Evolutionary conservation across 2,113 vertebrate genomes (phyloP), one percentile per base, ranked within the genome.

Genomic region (Elaphurus davidianus): DNA sequence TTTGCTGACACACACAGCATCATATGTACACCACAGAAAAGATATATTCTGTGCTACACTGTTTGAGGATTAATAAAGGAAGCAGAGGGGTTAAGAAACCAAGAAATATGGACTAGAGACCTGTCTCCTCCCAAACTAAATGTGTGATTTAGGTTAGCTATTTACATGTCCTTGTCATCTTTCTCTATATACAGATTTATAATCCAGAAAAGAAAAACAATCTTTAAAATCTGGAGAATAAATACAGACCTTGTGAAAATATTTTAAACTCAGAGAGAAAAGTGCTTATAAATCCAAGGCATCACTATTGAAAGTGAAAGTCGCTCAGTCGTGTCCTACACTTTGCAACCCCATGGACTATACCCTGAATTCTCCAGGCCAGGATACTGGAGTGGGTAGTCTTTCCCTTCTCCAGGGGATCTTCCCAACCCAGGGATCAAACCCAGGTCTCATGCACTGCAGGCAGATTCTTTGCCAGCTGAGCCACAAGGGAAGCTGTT

Each of bases 241-340:
- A 96, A 74, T 2, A 59, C 4, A 71, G 25, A 62, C 43, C 87
- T 94, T 87, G 33, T 88, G 62, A 96, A 96, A 62, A 60, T 82
- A 89, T 43, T 85, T 94, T 92, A 59, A 94, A 12, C 55, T 95
- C 87, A 43, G 47, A 84, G 52, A 96, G 92, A 79, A 93, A 94
- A 86, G 40, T 91, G 17, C 43, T 59, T 93, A 43, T 79, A 79
- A 84, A 95, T 57, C 36, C 52, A 93, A 64, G 17, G 28, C 62
- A 92, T 85, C 76, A 21, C 47, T 82, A 81, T 12, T 40, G 67
- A 36, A 40, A 71, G 19, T 11, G 9, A 71, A 36, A 36, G n/a
- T 71, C 2, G 5, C 19, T 71, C 67, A 71, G 19, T 40, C 2
- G 0, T 40, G 67, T 71, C n/a, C 10, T 23, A 23, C 19, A 12